Evolutionary conservation across 2,113 vertebrate genomes (phyloP), one percentile per base, ranked within the genome.

Genomic region (Theropithecus gelada): DNA sequence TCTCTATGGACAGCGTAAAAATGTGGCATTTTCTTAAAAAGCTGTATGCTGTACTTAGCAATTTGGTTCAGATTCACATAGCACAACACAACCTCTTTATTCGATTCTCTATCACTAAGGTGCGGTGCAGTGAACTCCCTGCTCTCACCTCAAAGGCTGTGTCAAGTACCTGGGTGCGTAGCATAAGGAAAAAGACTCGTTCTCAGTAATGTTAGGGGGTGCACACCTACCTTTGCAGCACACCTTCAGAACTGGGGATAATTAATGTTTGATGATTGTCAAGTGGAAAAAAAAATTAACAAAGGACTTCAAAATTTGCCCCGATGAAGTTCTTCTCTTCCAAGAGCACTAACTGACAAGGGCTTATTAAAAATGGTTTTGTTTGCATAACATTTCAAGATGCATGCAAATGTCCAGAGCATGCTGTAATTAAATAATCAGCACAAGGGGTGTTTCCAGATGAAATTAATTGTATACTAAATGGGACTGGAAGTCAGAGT

Each of bases 341-440:
- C 50, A 35, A 75, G 78, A 94, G 43, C 40, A 76, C 55, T 83
- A 10, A 72, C 6, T 78, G 76, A 73, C n/a, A 59, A 82, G n/a
- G 59, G 17, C 45, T 96, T 90, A 40, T 89, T 95, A 66, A 92
- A 96, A 88, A 75, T 81, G 25, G 6, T 88, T 93, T 90, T 85
- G 35, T 88, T 96, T 91, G 48, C 27, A n/a, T 80, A 55, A n/a
- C n/a, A 80, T 96, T 75, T 89, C 76, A 96, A 64, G 76, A 89
- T 52, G 13, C 81, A 45, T 73, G 83, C 68, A 76, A 38, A 76
- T 92, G 16, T 70, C 93, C 40, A n/a, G 43, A 83, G 25, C 17
- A 70, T 52, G n/a, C 35, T 72, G 89, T 85, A 82, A 86, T 91
- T 64, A 89, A 64, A 76, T 22, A 90, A 75, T 79, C 32, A 40